Evolutionary conservation across 2,797 vertebrate species (phyloP).

Genomic region (Leptoclinus maculatus): DNA sequence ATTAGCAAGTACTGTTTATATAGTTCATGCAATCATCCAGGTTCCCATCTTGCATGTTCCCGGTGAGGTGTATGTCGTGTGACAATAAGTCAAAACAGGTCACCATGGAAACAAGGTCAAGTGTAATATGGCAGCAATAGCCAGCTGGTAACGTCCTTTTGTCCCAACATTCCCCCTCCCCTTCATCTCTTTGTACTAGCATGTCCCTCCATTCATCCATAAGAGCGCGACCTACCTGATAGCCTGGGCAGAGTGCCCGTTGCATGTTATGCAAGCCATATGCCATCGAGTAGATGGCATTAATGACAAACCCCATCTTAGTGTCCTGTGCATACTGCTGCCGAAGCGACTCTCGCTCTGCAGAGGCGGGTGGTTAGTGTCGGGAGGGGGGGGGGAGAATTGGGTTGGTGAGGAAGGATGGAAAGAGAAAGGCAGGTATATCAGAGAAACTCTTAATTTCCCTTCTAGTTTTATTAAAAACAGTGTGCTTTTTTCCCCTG

Average conservation of each 20-base stretch:
- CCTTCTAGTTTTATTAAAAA: conserved; percentile 33
- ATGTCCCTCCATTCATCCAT: conserved; percentile 28
- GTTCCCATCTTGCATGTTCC: not conserved
- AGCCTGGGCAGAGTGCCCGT: conserved; percentile 89
- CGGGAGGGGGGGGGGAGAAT: not conserved
- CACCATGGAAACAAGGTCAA: not conserved
- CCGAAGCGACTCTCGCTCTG: conserved; percentile 87
- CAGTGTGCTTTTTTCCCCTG: conserved; percentile 11
- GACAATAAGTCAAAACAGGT: conserved; percentile 8
- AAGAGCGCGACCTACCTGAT: conserved; percentile 73
- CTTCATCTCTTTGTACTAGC: conserved; percentile 11
- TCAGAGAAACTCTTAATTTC: conserved; percentile 49
- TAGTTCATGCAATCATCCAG: not conserved
- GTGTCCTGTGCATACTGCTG: conserved; percentile 98
- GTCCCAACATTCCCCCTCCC: not conserved
- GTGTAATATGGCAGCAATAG: conserved; percentile 9
- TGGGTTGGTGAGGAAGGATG: not conserved
- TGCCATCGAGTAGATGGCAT: conserved; percentile 98
- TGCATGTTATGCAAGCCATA: conserved; percentile 98
- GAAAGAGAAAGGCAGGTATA: conserved; percentile 30
- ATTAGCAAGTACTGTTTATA: not conserved
- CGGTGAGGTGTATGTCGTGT: not conserved
- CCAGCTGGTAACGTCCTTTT: not conserved
- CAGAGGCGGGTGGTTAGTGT: conserved; percentile 10
- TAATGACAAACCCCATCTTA: conserved; percentile 99